A percentile compares a stretch with the other conserved stretches of the same genome.
Conservation (phyloP, 1,140 invertebrate species). For the Agraylea sexmaculata region DNA sequence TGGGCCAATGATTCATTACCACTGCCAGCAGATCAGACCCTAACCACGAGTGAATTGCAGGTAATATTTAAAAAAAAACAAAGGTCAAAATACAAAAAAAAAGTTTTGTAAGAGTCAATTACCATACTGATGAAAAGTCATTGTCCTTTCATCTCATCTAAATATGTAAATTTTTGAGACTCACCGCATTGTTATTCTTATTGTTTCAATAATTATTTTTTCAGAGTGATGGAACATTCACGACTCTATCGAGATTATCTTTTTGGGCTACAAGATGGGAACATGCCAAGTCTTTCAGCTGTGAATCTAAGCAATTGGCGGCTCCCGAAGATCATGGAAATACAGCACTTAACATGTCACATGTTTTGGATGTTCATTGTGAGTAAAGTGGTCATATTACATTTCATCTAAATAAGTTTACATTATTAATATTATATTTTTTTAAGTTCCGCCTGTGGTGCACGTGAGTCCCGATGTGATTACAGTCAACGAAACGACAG, state of each 20-base stretch:
- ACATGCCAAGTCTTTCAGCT: slow-evolving; percentile 65
- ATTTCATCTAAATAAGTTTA: neutral
- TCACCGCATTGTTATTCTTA: too few relatives aligned
- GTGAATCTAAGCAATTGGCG: slow-evolving; percentile 57
- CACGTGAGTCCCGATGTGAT: slow-evolving; percentile 56
- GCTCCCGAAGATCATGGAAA: slow-evolving; percentile 9
- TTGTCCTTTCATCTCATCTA: too few relatives aligned
- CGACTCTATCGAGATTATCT: slow-evolving; percentile 60
- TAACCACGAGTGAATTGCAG: slow-evolving; percentile 23
- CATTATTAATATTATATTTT: neutral
- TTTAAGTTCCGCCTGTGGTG: slow-evolving; percentile 70
- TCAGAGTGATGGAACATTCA: slow-evolving; percentile 58
- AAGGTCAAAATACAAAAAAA: too few relatives aligned
- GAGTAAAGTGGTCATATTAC: slow-evolving; percentile 33
- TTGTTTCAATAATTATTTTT: too few relatives aligned
- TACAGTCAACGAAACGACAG: slow-evolving; percentile 64
- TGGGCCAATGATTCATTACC: slow-evolving; percentile 68
- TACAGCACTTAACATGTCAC: slow-evolving; percentile 34
- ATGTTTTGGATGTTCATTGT: slow-evolving; percentile 71
- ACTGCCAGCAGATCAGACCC: slow-evolving; percentile 36
- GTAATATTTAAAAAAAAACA: slow-evolving; percentile 1
- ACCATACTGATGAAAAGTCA: too few relatives aligned
- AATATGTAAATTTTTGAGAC: too few relatives aligned
- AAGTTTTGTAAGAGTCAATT: too few relatives aligned
- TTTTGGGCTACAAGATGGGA: slow-evolving; percentile 72